phyloP scores from a whole-genome alignment of 2,797 vertebrate genomes.

The Channallabes apus region DNA sequence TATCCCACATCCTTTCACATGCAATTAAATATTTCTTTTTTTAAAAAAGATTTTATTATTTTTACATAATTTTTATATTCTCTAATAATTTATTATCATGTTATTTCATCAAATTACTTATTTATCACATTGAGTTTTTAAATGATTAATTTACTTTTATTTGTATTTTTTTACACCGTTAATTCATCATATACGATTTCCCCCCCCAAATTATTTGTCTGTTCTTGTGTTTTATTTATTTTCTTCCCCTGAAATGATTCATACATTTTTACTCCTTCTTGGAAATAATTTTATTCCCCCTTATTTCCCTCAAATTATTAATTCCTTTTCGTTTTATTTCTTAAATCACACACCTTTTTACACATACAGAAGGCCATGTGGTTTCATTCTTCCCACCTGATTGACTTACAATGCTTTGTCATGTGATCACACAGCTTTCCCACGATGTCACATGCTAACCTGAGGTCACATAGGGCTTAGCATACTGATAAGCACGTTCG shows the following conservation, averaged over 20 bases:
- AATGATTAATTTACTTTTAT: not conserved
- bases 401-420: not conserved
- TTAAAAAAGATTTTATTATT: not conserved
- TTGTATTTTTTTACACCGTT: not conserved
- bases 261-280: not conserved
- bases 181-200: not conserved
- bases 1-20: no score
- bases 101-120: not conserved
- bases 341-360: not conserved
- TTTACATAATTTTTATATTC: not conserved
- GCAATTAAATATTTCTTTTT: not conserved
- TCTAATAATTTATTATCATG: not conserved
- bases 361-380: not conserved
- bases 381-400: not conserved
- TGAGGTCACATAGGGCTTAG: not conserved
- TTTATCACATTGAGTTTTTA: not conserved
- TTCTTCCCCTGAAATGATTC: not conserved
- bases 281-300: not conserved
- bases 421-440: not conserved
- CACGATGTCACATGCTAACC: not conserved
- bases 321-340: not conserved
- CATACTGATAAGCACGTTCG: not conserved
- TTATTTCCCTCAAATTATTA: not conserved
- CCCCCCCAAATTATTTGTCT: no score
- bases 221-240: no score